Base-by-base conservation (phyloP, 2,797 vertebrate genomes). In the Simalia tracyae region DNA sequence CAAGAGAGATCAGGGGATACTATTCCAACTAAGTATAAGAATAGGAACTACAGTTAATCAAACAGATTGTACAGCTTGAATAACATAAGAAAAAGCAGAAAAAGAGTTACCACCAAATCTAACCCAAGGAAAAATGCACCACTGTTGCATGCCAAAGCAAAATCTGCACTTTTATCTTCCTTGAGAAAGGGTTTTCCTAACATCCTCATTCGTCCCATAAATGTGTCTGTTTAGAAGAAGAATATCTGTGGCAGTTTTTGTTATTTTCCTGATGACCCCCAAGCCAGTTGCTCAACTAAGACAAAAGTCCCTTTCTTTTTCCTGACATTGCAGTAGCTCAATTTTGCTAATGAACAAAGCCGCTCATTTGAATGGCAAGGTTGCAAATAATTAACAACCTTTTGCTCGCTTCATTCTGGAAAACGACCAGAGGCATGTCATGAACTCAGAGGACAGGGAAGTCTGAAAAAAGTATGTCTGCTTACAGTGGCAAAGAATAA, bases 341-440 rank as follows among this genome's bases (percentile, higher is more conserved):
- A 22, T 81, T 89, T 92, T 87, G 59, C 31, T 90, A 72, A 91
- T 81, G 84, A 81, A 93, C 92, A 91, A 91, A 93, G 86, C 84
- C 19, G 42, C 14, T 6, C 60, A 66, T 90, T 87, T 84, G 87
- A 84, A 89, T 89, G 87, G 89, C 60, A 89, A 81, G 15, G 57
- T 57, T 68, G 89, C 36, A 90, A 89, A 91, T 92, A 91, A 92
- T 94, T 86, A 93, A 94, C 64, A 92, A 84, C n/a, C 68, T 61
- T 57, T 63, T 57, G 46, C 85, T 87, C 15, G 31, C 42, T 22
- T 36, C 22, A 17, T 19, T 36, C 66, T 68, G 87, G 68, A 57
- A 84, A 87, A 84, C 31, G 88, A 57, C 85, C 50, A 87, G 88
- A 56, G 89, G 46, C 60, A 61, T 46, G 57, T 63, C 50, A 84